Evolutionary conservation across 2,113 vertebrate species (phyloP).

Genomic region (Pandion haliaetus): DNA sequence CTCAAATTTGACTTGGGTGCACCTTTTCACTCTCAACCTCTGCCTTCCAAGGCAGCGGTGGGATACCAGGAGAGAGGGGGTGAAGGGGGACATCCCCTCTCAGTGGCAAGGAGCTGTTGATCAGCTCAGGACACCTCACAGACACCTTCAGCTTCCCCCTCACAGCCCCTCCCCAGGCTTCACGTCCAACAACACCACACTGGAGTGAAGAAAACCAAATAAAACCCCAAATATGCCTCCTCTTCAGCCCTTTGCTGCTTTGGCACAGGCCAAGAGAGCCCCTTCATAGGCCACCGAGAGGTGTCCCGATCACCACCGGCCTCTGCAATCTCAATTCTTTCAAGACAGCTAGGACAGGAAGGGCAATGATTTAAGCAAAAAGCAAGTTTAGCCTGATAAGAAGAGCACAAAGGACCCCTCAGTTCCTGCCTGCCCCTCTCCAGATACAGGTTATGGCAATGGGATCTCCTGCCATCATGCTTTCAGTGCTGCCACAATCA

Average conservation of each 20-base stretch:
- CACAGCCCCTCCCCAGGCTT: neutral
- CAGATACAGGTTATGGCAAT: neutral
- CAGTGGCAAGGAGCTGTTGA: neutral
- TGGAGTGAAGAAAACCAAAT: neutral
- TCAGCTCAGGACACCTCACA: neutral
- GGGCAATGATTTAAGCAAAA: neutral
- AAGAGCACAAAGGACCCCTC: neutral
- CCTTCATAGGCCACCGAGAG: fast-evolving
- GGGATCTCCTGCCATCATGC: neutral
- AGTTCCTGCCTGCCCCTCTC: neutral
- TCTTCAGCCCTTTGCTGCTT: neutral
- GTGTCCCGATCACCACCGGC: fast-evolving
- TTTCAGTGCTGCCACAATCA: neutral
- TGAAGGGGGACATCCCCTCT: fast-evolving
- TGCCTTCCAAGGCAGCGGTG: neutral
- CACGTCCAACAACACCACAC: neutral
- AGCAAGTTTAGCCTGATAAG: neutral
- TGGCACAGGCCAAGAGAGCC: neutral
- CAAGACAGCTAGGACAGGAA: neutral
- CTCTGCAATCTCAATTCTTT: neutral
- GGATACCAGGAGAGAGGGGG: neutral
- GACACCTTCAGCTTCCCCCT: neutral
- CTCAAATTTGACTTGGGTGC: neutral
- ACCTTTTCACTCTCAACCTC: neutral
- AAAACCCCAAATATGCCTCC: neutral